phyloP scores from a whole-genome alignment of 2,888 invertebrate genomes.

The Erebia ligea region DNA sequence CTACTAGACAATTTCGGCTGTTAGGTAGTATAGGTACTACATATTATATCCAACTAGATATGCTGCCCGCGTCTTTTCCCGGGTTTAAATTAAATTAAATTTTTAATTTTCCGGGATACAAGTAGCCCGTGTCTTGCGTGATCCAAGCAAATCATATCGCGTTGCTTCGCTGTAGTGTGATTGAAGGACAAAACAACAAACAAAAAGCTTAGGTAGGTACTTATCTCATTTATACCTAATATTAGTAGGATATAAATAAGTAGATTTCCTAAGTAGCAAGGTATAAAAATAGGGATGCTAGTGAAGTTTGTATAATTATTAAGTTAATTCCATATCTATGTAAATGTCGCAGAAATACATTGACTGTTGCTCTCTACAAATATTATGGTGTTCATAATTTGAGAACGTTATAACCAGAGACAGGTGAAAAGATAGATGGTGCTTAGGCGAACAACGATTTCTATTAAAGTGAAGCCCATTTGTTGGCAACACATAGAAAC shows the following conservation, averaged over 20 bases:
- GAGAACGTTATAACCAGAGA: slow-evolving; percentile 12
- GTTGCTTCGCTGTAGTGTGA: no score
- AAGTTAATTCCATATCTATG: slow-evolving; percentile 10
- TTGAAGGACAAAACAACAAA: no score
- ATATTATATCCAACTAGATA: no score
- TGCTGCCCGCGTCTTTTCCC: no score
- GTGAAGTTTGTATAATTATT: slow-evolving; percentile 4
- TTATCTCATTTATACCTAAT: no score
- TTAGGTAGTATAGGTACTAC: no score
- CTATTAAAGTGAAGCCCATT: neutral
- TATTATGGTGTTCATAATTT: slow-evolving; percentile 36
- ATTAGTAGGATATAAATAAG: neutral
- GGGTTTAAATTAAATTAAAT: no score
- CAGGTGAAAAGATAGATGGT: neutral
- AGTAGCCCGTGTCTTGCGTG: no score
- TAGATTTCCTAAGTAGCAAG: neutral
- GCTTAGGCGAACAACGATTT: neutral
- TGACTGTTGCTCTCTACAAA: slow-evolving; percentile 29
- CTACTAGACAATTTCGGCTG: no score
- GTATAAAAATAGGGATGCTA: neutral
- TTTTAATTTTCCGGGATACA: no score
- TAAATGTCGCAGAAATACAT: slow-evolving; percentile 23
- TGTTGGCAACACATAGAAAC: neutral
- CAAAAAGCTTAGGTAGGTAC: no score
- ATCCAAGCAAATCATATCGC: no score